Evolutionary conservation across 2,888 invertebrate genomes (phyloP).

Genomic region (Drosophila falleni): DNA sequence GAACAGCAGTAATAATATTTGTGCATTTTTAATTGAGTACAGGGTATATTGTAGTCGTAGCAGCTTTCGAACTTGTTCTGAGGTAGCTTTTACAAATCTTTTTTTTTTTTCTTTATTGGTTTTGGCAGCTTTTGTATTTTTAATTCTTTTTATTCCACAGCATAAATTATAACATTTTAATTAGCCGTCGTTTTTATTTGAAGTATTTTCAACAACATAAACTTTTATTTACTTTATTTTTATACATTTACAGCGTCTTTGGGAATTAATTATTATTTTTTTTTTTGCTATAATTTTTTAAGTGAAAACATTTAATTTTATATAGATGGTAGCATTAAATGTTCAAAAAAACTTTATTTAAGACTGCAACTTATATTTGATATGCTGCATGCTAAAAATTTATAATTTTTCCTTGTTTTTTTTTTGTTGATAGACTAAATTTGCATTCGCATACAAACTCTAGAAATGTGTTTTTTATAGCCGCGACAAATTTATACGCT

Average conservation of each 20-base stretch:
- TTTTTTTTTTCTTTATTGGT: slow-evolving; percentile 1
- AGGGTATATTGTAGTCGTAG: background rate
- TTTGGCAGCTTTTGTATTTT: background rate
- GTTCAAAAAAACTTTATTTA: too few species aligned
- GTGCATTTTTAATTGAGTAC: background rate
- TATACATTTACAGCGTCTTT: too few species aligned
- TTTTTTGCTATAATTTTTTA: background rate
- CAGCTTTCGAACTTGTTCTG: background rate
- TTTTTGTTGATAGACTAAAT: slow-evolving; percentile 4
- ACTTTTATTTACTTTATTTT: background rate
- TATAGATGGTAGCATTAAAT: too few species aligned
- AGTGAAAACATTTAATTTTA: too few species aligned
- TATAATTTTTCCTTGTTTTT: background rate
- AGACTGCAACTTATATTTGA: background rate
- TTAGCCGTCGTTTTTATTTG: slow-evolving; percentile 24
- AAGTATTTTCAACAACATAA: slow-evolving; percentile 3
- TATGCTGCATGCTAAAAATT: background rate
- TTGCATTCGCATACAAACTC: slow-evolving; percentile 6
- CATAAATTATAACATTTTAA: slow-evolving; percentile 60
- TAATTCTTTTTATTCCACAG: slow-evolving; percentile 6
- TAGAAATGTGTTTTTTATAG: slow-evolving; percentile 10
- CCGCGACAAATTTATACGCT: slow-evolving; percentile 19
- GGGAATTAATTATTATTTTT: too few species aligned
- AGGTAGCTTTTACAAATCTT: background rate
- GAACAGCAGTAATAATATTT: background rate